Conservation (phyloP, 2,888 invertebrate genomes). For the Caradrina kadenii region DNA sequence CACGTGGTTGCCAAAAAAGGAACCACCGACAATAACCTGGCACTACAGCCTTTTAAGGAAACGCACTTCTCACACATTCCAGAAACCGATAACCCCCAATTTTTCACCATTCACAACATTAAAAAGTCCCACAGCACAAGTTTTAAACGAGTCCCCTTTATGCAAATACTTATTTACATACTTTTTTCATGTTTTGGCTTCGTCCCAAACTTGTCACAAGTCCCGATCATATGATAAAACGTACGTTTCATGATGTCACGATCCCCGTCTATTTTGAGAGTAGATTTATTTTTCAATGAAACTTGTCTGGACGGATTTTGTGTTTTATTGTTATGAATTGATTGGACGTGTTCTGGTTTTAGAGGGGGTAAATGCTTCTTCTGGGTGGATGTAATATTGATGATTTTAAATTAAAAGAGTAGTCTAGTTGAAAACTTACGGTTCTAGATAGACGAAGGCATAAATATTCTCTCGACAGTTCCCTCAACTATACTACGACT, state of each 20-base stretch:
- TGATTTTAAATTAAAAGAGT: too few species aligned
- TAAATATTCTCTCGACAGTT: too few species aligned
- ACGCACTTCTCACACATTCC: conserved; percentile 2
- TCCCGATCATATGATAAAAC: conserved; percentile 52
- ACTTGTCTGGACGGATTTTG: conserved; percentile 21
- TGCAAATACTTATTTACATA: conserved; percentile 58
- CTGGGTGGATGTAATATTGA: neutral
- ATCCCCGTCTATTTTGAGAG: conserved; percentile 39
- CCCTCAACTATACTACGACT: too few species aligned
- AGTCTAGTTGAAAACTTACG: too few species aligned
- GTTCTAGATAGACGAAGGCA: too few species aligned
- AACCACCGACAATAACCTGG: too few species aligned
- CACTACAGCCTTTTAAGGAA: too few species aligned
- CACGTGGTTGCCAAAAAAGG: too few species aligned
- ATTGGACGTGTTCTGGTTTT: conserved; percentile 22
- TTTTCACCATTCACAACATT: conserved; percentile 30
- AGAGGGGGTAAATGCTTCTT: neutral
- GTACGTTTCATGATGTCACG: conserved; percentile 47
- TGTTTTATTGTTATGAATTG: conserved; percentile 31
- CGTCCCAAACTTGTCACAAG: conserved; percentile 52
- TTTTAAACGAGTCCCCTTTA: conserved; percentile 50
- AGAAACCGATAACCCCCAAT: conserved; percentile 18
- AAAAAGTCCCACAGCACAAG: conserved; percentile 34
- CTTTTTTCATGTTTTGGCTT: conserved; percentile 56
- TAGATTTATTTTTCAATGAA: conserved; percentile 46